Conservation (phyloP, 2,113 vertebrate species). For the Larimichthys polyactis region DNA sequence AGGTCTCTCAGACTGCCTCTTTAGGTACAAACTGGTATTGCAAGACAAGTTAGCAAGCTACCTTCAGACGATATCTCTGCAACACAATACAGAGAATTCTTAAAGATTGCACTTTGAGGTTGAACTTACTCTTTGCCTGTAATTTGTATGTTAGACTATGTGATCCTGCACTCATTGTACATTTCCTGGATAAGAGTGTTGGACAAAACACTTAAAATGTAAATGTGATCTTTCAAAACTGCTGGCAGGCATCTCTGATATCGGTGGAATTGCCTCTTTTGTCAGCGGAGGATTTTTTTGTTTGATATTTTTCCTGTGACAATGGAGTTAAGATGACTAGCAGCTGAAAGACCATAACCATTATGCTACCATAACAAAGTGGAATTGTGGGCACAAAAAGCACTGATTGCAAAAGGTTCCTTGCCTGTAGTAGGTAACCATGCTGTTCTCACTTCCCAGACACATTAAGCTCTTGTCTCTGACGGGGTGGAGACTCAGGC, state of each 20-base stretch:
- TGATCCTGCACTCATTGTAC: conserved; percentile 4
- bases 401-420: conserved; percentile 21
- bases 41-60: neutral
- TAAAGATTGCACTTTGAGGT: neutral
- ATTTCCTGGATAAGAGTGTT: conserved; percentile 23
- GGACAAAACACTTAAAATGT: conserved; percentile 60
- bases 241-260: conserved; percentile 47
- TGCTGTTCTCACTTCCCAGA: conserved; percentile 37
- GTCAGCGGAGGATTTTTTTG: neutral
- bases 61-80: too few relatives aligned
- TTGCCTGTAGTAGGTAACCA: conserved; percentile 44
- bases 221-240: conserved; percentile 60
- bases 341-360: conserved; percentile 21
- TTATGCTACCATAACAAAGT: conserved; percentile 41
- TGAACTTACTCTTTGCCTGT: neutral
- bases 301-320: conserved; percentile 46
- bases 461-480: conserved; percentile 53
- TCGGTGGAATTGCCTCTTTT: conserved; percentile 31
- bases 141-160: neutral
- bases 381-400: conserved; percentile 29
- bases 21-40: neutral
- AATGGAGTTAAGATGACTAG: conserved; percentile 17
- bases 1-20: too few relatives aligned
- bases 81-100: neutral
- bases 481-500: conserved; percentile 45